These are phyloP conservation scores for Erpobdella octoculata DNA, from an alignment of 2,888 invertebrate species.

Conservation along the genomic window DNA sequence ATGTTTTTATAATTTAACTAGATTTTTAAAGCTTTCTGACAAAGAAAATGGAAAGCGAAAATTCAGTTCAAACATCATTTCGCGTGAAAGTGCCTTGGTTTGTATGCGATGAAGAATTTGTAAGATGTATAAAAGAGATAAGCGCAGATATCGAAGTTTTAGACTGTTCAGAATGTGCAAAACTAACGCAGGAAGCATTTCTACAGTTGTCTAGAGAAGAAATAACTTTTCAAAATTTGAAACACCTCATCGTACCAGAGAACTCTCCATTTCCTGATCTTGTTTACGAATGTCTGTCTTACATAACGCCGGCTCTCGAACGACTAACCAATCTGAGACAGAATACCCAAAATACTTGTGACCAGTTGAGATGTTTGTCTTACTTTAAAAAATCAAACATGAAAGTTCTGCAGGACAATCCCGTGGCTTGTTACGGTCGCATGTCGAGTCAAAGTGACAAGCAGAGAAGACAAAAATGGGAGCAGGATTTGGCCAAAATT, in stretches of 20 bases:
- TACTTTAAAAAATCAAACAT: conserved; percentile 32
- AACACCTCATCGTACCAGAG: conserved; percentile 31
- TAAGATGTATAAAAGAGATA: background rate
- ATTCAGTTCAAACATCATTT: too few relatives aligned
- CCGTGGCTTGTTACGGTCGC: conserved; percentile 32
- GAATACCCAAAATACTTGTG: conserved; percentile 33
- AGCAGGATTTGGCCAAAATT: conserved; percentile 32
- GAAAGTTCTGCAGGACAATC: conserved; percentile 33
- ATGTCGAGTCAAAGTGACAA: conserved; percentile 27
- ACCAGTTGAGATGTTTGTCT: conserved; percentile 33
- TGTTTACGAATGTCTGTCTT: conserved; percentile 33
- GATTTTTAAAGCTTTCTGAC: too few relatives aligned
- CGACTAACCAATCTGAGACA: conserved; percentile 34
- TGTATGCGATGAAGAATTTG: conserved; percentile 8
- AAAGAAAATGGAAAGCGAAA: background rate
- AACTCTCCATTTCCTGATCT: conserved; percentile 27
- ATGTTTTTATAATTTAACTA: too few relatives aligned
- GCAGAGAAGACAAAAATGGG: conserved; percentile 31
- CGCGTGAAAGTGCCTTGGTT: conserved; percentile 19
- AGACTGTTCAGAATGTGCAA: conserved; percentile 34
- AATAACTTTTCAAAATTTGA: conserved; percentile 28
- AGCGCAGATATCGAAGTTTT: conserved; percentile 30
- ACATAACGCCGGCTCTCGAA: conserved; percentile 31
- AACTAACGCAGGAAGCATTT: conserved; percentile 32
- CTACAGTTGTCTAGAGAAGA: conserved; percentile 29